These are phyloP conservation scores for Carassius carassius DNA, from an alignment of 2,113 vertebrate species.

Conservation along the genomic window DNA sequence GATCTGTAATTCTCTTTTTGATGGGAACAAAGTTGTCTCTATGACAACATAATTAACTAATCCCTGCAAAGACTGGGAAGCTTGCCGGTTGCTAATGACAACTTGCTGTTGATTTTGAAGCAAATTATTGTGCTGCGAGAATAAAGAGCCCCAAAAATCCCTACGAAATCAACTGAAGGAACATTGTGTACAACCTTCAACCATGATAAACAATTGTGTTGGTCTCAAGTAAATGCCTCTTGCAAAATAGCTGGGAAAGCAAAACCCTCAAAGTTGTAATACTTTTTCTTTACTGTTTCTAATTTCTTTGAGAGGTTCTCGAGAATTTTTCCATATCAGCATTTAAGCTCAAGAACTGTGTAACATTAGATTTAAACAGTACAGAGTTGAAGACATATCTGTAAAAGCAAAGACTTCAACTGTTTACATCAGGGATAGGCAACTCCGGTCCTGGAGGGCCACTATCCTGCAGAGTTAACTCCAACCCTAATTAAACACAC, in stretches of 20 bases:
- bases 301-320: too few species aligned
- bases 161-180: slow-evolving; percentile 28
- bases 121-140: slow-evolving; percentile 53
- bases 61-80: slow-evolving; percentile 56
- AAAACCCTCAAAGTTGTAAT: neutral
- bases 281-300: neutral
- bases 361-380: too few species aligned
- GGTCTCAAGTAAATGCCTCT: neutral
- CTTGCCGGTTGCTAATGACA: slow-evolving; percentile 66
- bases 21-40: slow-evolving; percentile 60
- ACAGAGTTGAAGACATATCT: too few species aligned
- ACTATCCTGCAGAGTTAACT: too few species aligned
- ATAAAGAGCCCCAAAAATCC: slow-evolving; percentile 27
- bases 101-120: slow-evolving; percentile 63
- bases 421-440: too few species aligned
- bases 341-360: too few species aligned
- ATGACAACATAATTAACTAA: slow-evolving; percentile 64
- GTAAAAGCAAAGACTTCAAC: neutral
- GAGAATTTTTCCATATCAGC: too few species aligned
- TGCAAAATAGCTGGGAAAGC: neutral
- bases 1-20: slow-evolving; percentile 27
- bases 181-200: slow-evolving; percentile 40
- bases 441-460: too few species aligned
- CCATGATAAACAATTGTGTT: neutral
- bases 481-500: too few species aligned